A percentile compares a stretch with the other conserved stretches of the same genome.
Conservation (phyloP, 1,140 invertebrate species). For the Asobara japonica region DNA sequence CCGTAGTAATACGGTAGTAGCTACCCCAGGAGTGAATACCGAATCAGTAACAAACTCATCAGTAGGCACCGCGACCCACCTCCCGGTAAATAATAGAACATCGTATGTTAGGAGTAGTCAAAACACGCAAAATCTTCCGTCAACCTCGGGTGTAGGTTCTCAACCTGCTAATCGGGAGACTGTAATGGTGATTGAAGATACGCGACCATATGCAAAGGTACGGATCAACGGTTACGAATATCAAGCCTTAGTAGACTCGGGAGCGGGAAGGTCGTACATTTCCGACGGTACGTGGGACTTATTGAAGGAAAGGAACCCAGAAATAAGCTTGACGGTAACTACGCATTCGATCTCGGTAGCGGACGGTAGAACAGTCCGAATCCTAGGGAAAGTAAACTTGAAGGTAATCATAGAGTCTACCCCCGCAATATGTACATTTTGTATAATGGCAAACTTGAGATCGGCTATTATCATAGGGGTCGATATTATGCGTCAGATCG, state of each 20-base stretch:
- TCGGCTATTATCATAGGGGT: not conserved
- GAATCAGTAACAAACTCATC: not conserved
- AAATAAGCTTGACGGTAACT: not conserved
- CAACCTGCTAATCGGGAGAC: not conserved
- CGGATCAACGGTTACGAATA: not conserved
- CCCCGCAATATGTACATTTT: not conserved
- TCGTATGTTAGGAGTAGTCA: not conserved
- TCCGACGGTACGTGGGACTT: not conserved
- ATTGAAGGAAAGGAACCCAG: not conserved
- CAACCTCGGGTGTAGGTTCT: not conserved
- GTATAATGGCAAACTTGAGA: not conserved
- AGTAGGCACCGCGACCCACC: not conserved
- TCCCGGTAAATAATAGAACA: too few relatives aligned
- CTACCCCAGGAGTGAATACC: not conserved
- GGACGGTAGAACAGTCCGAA: not conserved
- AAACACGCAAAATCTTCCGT: not conserved
- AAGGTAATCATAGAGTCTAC: not conserved
- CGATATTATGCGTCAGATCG: not conserved
- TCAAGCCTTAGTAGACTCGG: not conserved
- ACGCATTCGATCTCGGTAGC: not conserved
- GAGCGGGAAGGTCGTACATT: not conserved
- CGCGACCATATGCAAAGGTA: not conserved
- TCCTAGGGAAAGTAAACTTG: not conserved
- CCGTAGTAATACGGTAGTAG: not conserved
- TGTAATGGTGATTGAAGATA: not conserved